Conservation (phyloP, 2,113 vertebrate genomes). For the Oreochromis spilurus region DNA sequence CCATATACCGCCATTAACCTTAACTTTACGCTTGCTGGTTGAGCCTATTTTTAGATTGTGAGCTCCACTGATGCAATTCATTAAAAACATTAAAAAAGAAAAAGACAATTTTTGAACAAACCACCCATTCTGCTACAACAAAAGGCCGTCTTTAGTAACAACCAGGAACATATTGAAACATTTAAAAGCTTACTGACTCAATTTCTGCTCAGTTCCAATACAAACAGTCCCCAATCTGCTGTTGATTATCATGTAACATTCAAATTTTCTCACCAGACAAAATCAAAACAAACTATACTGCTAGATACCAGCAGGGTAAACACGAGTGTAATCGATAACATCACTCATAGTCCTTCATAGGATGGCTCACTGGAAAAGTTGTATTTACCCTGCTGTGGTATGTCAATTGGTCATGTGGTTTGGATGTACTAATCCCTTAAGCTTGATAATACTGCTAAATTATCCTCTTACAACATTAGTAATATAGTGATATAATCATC, state of each 20-base stretch:
- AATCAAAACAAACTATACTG: neutral
- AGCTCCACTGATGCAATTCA: neutral
- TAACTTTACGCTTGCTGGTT: neutral
- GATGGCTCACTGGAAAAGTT: neutral
- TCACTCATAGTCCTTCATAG: neutral
- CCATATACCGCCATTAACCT: neutral
- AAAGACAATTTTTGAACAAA: neutral
- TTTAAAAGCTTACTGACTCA: neutral
- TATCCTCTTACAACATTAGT: neutral
- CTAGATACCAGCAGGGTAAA: neutral
- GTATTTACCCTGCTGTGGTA: neutral
- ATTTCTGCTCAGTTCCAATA: neutral
- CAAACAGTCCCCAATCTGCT: neutral
- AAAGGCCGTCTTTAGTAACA: neutral
- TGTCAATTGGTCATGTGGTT: neutral
- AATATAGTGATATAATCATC: neutral
- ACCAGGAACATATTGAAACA: neutral
- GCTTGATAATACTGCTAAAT: neutral
- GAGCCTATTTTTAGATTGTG: neutral
- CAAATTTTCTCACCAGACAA: neutral
- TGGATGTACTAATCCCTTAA: slow-evolving; percentile 3
- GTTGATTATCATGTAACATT: neutral
- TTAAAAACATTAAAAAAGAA: neutral
- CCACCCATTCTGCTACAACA: neutral
- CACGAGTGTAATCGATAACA: neutral